A percentile compares a stretch with the other conserved stretches of the same genome.
Conservation (phyloP, 2,888 invertebrate species). For the Ditula angustiorana region DNA sequence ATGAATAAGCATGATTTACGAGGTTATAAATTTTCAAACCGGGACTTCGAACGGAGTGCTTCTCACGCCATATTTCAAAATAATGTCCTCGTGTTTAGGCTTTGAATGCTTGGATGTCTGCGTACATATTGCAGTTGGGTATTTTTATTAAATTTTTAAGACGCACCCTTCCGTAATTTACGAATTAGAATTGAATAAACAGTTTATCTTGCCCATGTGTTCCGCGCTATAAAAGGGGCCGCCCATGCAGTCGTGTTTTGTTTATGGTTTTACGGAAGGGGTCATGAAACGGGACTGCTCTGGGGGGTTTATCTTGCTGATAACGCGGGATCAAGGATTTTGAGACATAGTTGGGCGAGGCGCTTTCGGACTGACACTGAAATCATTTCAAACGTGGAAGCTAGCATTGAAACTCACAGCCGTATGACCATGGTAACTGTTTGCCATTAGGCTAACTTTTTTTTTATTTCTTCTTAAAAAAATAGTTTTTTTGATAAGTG, state of each 20-base stretch:
- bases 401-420: not conserved
- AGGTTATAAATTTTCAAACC: conserved; percentile 61
- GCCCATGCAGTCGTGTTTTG: conserved; percentile 20
- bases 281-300: conserved; percentile 19
- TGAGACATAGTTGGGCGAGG: not conserved
- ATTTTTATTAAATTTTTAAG: conserved; percentile 34
- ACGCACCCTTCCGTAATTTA: conserved; percentile 24
- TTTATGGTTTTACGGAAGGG: conserved; percentile 29
- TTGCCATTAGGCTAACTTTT: no score
- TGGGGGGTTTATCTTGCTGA: conserved; percentile 27
- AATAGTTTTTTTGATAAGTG: no score
- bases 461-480: no score
- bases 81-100: conserved; percentile 63
- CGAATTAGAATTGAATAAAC: conserved; percentile 27
- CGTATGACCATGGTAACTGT: not conserved
- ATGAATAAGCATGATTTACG: conserved; percentile 67
- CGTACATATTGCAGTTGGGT: conserved; percentile 28
- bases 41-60: conserved; percentile 60
- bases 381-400: not conserved
- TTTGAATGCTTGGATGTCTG: conserved; percentile 42
- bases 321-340: conserved; percentile 14
- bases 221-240: conserved; percentile 5
- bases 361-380: not conserved
- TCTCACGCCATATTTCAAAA: conserved; percentile 63
- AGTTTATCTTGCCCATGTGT: conserved; percentile 30